A percentile compares a stretch with the other conserved stretches of the same genome.
phyloP scores from a whole-genome alignment of 64 coral and sea anemone species.

The Pocillopora verrucosa region DNA sequence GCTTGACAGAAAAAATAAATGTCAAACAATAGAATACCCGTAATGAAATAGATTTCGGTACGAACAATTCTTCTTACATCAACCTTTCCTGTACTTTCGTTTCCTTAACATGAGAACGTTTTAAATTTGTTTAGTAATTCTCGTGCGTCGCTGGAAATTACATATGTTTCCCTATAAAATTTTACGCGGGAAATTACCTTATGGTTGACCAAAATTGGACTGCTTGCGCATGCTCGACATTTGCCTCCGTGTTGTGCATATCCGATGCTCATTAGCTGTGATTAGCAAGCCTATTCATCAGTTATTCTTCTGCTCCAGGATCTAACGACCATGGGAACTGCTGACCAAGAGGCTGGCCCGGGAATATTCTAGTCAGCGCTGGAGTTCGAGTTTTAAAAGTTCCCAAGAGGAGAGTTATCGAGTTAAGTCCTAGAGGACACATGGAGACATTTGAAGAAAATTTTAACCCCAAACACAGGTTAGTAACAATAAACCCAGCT shows the following conservation, averaged over 20 bases:
- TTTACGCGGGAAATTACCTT: too few species aligned
- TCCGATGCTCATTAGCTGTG: not conserved
- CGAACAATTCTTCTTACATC: too few species aligned
- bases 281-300: not conserved
- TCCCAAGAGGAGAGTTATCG: conserved; percentile 68
- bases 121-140: too few species aligned
- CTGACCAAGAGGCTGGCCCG: not conserved
- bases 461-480: conserved; percentile 47
- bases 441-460: conserved; percentile 59
- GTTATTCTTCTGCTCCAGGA: conserved; percentile 31
- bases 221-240: too few species aligned
- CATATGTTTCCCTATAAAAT: too few species aligned
- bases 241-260: not conserved
- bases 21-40: too few species aligned
- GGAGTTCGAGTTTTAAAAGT: conserved; percentile 76
- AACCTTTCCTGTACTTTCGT: too few species aligned
- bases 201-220: too few species aligned
- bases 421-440: conserved; percentile 43
- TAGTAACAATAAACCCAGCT: not conserved
- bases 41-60: too few species aligned
- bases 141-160: too few species aligned
- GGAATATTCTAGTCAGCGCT: conserved; percentile 75
- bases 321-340: conserved; percentile 40
- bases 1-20: too few species aligned
- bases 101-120: too few species aligned